Evolutionary conservation across 2,113 vertebrate genomes (phyloP).

Genomic region (Cyphomyrus discorhynchus): DNA sequence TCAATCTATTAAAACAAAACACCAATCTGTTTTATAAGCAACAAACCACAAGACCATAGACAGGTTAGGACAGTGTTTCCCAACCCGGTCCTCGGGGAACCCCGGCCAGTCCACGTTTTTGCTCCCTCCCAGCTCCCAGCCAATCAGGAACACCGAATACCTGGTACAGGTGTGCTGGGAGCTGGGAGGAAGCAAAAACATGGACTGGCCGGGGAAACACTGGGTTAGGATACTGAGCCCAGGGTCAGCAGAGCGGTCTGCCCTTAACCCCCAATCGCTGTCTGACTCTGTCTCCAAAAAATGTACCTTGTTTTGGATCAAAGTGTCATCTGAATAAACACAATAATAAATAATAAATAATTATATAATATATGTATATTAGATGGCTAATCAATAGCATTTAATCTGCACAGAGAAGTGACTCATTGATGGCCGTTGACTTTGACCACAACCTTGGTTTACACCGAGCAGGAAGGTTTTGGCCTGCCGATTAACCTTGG

Average conservation of each 20-base stretch:
- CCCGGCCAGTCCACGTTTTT: too few relatives aligned
- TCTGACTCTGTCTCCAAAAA: neutral
- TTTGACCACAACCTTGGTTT: neutral
- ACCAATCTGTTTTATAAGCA: neutral
- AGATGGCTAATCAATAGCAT: neutral
- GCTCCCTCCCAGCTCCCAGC: too few relatives aligned
- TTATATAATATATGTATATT: neutral
- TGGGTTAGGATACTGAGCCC: neutral
- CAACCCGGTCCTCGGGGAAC: too few relatives aligned
- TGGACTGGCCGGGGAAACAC: too few relatives aligned
- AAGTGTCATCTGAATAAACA: neutral
- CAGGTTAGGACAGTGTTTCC: neutral
- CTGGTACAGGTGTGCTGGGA: too few relatives aligned
- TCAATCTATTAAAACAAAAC: neutral
- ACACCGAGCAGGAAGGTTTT: neutral
- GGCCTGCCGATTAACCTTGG: neutral
- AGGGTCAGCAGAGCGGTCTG: neutral
- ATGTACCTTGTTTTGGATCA: neutral
- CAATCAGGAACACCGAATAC: too few relatives aligned
- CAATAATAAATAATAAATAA: too few relatives aligned
- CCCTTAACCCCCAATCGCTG: neutral
- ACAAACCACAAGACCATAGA: neutral
- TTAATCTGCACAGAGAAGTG: neutral
- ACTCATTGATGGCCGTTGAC: neutral
- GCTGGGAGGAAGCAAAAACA: too few relatives aligned